Evolutionary conservation across 2,113 vertebrate genomes (phyloP).

Genomic region (Semicossyphus pulcher): DNA sequence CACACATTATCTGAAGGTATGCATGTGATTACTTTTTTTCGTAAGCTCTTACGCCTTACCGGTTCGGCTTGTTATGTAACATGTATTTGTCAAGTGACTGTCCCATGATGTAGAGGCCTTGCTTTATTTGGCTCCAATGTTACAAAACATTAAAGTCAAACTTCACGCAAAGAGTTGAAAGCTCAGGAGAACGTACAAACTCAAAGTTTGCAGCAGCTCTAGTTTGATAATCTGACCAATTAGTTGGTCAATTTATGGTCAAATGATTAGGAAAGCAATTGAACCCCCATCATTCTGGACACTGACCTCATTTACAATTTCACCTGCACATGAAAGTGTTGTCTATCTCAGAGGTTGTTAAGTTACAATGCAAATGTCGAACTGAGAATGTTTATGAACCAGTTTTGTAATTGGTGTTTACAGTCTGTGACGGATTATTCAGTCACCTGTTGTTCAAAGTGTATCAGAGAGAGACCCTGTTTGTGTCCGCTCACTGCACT

Average conservation of each 20-base stretch:
- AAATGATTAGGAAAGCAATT: not conserved
- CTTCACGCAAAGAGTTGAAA: not conserved
- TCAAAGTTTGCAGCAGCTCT: no score
- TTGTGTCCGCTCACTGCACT: not conserved
- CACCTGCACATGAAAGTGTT: not conserved
- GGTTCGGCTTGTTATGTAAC: conserved; percentile 41
- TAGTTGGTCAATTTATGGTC: no score
- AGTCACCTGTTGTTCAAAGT: no score
- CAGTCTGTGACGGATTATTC: not conserved
- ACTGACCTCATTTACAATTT: not conserved
- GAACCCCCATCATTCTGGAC: not conserved
- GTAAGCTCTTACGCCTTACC: not conserved
- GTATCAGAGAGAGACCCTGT: not conserved
- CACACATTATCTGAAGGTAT: not conserved
- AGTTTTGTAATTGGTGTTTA: not conserved
- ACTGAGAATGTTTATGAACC: no score
- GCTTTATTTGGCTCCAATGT: conserved; percentile 16
- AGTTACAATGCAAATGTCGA: not conserved
- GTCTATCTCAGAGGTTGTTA: not conserved
- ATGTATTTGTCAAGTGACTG: conserved; percentile 36
- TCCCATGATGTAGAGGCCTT: conserved; percentile 1
- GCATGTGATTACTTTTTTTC: conserved; percentile 3
- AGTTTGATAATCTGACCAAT: not conserved
- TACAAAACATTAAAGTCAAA: not conserved
- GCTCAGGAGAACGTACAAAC: not conserved